These are phyloP conservation scores for Nipponia nippon DNA, from an alignment of 2,113 vertebrate species.

Conservation along the genomic window DNA sequence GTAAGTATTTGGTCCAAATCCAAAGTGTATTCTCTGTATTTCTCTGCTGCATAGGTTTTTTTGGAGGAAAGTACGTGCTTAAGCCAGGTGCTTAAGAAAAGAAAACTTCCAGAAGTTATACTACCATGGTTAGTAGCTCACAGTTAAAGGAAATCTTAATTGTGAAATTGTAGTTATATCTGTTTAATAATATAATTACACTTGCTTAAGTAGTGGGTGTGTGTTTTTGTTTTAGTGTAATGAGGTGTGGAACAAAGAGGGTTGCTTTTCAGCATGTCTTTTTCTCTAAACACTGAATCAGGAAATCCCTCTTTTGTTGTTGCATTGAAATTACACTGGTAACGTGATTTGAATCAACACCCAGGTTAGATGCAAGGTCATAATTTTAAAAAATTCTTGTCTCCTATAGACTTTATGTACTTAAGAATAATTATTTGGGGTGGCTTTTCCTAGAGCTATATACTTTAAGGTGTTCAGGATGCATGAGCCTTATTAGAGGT, in stretches of 20 bases:
- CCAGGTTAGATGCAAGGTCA: neutral
- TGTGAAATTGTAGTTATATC: neutral
- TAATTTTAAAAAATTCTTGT: neutral
- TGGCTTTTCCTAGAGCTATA: neutral
- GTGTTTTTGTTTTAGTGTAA: neutral
- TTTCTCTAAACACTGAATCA: neutral
- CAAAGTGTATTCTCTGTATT: neutral
- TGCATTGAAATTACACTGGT: neutral
- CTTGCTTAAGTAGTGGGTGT: neutral
- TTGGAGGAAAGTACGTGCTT: neutral
- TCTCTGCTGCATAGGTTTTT: neutral
- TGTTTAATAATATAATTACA: neutral
- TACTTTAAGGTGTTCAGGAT: neutral
- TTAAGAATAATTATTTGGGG: neutral
- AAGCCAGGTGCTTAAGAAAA: neutral
- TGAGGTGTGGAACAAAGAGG: neutral
- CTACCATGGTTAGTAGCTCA: neutral
- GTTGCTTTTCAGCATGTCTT: neutral
- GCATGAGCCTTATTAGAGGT: neutral
- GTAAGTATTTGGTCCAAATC: conserved; percentile 32
- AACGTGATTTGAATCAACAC: neutral
- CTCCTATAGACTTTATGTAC: neutral
- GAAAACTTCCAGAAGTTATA: neutral
- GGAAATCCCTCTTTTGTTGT: conserved; percentile 15
- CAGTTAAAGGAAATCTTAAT: neutral